phyloP scores from a whole-genome alignment of 2,113 vertebrate species.

The Xiphophorus couchianus region DNA sequence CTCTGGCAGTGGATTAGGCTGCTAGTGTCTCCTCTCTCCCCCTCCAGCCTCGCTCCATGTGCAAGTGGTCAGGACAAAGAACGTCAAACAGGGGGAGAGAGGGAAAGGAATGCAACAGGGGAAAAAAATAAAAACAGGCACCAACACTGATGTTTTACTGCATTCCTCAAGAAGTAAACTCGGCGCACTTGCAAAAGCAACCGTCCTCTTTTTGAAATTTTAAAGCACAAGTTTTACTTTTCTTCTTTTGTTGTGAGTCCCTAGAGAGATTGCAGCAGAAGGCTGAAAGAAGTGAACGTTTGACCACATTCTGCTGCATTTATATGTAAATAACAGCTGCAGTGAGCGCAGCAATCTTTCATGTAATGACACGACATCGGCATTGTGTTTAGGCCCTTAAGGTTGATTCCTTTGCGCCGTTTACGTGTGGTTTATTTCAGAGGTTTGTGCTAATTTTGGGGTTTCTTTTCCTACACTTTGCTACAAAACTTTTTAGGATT shows the following conservation, averaged over 20 bases:
- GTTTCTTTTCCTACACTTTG: slow-evolving; percentile 6
- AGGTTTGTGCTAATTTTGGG: slow-evolving; percentile 36
- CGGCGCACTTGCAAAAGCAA: slow-evolving; percentile 48
- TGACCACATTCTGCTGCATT: slow-evolving; percentile 72
- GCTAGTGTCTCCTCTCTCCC: slow-evolving; percentile 72
- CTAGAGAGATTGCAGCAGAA: slow-evolving; percentile 4
- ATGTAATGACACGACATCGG: slow-evolving; percentile 65
- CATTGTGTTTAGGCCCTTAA: slow-evolving; percentile 52
- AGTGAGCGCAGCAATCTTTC: slow-evolving; percentile 61
- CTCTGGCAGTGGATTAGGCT: slow-evolving; percentile 73
- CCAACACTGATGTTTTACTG: slow-evolving; percentile 62
- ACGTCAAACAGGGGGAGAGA: slow-evolving; percentile 64
- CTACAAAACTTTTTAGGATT: slow-evolving; percentile 20
- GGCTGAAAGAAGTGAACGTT: slow-evolving; percentile 67
- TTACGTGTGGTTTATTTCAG: slow-evolving; percentile 16
- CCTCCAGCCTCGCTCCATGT: slow-evolving; percentile 49
- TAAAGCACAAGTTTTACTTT: slow-evolving; percentile 26
- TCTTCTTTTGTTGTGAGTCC: slow-evolving; percentile 12
- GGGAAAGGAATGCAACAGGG: slow-evolving; percentile 59
- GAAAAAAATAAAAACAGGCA: slow-evolving; percentile 28
- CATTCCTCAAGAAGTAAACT: slow-evolving; percentile 65
- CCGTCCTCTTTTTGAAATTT: slow-evolving; percentile 34
- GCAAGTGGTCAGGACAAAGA: slow-evolving; percentile 79
- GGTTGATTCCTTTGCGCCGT: slow-evolving; percentile 22
- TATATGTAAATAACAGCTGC: slow-evolving; percentile 73